phyloP scores from a whole-genome alignment of 2,888 invertebrate genomes.

The Linyphia triangularis region DNA sequence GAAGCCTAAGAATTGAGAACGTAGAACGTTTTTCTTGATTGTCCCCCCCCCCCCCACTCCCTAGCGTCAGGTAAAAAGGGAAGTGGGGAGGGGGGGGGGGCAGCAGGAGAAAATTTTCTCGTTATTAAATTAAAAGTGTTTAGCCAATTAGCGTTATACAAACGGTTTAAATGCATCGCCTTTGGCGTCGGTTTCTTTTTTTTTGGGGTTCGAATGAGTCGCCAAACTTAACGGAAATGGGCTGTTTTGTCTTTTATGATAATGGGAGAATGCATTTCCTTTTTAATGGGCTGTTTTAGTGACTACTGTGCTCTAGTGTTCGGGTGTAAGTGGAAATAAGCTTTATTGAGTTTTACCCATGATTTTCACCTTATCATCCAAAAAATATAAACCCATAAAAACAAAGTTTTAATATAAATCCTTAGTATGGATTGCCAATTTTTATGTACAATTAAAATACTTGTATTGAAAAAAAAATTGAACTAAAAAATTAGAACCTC shows the following conservation, averaged over 20 bases:
- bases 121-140: constrained; percentile 75
- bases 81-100: not conserved
- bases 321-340: not conserved
- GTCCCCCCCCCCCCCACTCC: too few relatives aligned
- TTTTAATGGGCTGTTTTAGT: not conserved
- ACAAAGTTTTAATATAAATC: too few relatives aligned
- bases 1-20: constrained; percentile 30
- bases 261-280: not conserved
- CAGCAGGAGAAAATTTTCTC: constrained; percentile 51
- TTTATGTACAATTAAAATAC: too few relatives aligned
- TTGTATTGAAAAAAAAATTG: too few relatives aligned
- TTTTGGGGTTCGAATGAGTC: constrained; percentile 9
- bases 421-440: too few relatives aligned
- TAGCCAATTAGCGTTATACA: constrained; percentile 71
- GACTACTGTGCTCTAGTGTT: not conserved
- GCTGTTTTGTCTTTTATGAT: constrained; percentile 11
- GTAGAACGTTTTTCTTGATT: constrained; percentile 58
- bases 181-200: constrained; percentile 19
- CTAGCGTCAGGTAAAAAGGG: constrained; percentile 26
- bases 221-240: constrained; percentile 27
- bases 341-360: not conserved
- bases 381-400: too few relatives aligned
- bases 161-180: constrained; percentile 59
- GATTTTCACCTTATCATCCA: not conserved
- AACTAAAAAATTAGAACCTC: too few relatives aligned